Base-by-base conservation (phyloP, 1,140 invertebrate genomes). In the Drosophila aff. region DNA sequence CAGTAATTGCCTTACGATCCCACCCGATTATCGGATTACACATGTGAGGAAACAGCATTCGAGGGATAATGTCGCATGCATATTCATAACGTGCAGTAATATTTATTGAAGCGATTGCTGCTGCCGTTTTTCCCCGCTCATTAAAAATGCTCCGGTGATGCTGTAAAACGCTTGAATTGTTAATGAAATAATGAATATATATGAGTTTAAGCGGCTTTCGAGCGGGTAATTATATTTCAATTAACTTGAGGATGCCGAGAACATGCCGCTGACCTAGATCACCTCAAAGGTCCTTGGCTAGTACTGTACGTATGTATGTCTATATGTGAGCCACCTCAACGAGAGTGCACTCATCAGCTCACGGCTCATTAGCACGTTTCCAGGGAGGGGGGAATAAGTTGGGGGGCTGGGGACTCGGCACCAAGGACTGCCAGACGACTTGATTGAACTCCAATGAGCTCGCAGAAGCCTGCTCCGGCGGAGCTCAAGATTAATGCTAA, bases 401-500 rank as follows among this genome's bases (percentile, higher is more conserved):
- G 11, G 9, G 9, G 23, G 23, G 3, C 3, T 15, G 16, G 38
- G 36, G 8, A 40, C 13, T n/a, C 18, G 31, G 21, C 11, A 13
- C 4, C 11, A 38, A 38, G 36, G 36, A 15, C 33, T 10, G 64
- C 28, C 79, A 80, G 83, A 77, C 85, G 79, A 85, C 81, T 90
- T 85, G 81, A 89, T 89, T 85, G 86, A 85, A 89, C 81, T 67
- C 79, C 82, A 78, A 81, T 87, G 69, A 52, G 55, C 71, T 61
- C 71, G 28, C 41, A 50, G 71, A 72, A 61, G 75, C 36, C 41
- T 57, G 46, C 73, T 75, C 50, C 59, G 55, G 47, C 47, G 72
- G 21, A 73, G 71, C 71, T 73, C 44, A 38, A 90, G 85, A 90
- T 90, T 90, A 90, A 90, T 90, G 85, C 85, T 90, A 90, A 90